These are phyloP conservation scores for Notodonta ziczac DNA, from an alignment of 2,888 invertebrate genomes.

Conservation along the genomic window DNA sequence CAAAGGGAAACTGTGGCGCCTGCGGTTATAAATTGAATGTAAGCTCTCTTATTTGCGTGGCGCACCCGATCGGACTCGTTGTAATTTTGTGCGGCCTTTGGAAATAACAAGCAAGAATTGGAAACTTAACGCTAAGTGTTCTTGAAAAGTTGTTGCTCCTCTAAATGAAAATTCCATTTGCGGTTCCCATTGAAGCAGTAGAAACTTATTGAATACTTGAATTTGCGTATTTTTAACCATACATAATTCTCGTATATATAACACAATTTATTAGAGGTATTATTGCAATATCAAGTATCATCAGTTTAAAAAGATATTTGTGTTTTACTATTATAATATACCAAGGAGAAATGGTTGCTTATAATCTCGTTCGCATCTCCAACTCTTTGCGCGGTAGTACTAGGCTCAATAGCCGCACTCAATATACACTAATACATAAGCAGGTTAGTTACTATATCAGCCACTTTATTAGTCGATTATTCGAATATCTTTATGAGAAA, in stretches of 20 bases:
- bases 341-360: no score
- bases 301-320: no score
- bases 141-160: slow-evolving; percentile 23
- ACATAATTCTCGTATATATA: no score
- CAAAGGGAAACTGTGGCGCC: slow-evolving; percentile 55
- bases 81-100: slow-evolving; percentile 36
- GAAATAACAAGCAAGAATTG: slow-evolving; percentile 3
- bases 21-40: slow-evolving; percentile 63
- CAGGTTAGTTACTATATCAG: neutral
- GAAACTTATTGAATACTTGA: neutral
- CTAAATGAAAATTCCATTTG: slow-evolving; percentile 11
- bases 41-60: slow-evolving; percentile 63
- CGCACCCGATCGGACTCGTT: slow-evolving; percentile 41
- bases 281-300: no score
- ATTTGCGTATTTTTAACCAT: neutral
- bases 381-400: no score
- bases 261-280: no score
- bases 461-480: slow-evolving; percentile 10
- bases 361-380: no score
- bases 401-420: no score
- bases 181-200: neutral
- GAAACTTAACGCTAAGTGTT: slow-evolving; percentile 15
- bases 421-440: no score
- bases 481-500: slow-evolving; percentile 20
- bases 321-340: no score